A percentile compares a stretch with the other conserved stretches of the same genome.
Conservation (phyloP, 2,797 vertebrate genomes). For the Anguilla pacifica region DNA sequence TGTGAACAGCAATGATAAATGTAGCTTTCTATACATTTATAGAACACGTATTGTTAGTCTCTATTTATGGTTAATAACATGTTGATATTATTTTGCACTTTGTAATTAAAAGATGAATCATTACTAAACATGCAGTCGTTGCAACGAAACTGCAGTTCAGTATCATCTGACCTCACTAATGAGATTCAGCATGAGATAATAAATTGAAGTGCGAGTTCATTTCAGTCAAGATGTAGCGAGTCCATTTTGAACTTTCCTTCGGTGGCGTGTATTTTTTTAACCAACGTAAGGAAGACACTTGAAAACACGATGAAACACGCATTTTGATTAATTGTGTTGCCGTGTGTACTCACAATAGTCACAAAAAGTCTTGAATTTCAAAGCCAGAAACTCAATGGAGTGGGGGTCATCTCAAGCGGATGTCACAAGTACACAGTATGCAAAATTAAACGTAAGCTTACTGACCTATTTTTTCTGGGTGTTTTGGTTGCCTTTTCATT, state of each 20-base stretch:
- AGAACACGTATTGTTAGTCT: neutral
- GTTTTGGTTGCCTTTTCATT: neutral
- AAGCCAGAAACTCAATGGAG: neutral
- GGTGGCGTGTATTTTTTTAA: neutral
- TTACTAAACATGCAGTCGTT: neutral
- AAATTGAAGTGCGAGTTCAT: neutral
- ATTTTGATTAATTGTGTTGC: neutral
- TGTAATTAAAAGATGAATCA: neutral
- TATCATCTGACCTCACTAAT: neutral
- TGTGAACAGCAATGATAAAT: neutral
- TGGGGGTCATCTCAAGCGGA: neutral
- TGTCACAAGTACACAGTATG: neutral
- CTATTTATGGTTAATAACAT: neutral
- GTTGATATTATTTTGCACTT: neutral
- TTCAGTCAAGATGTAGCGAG: neutral
- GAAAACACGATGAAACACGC: neutral
- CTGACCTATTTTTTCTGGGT: neutral
- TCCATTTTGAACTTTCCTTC: neutral
- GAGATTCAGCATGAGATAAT: neutral
- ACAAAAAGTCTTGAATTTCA: neutral
- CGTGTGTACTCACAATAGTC: neutral
- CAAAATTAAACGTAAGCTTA: neutral
- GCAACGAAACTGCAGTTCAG: neutral
- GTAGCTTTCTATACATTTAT: neutral
- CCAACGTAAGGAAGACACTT: neutral